These are phyloP conservation scores for Escarpia spicata DNA, from an alignment of 2,888 invertebrate species.

Conservation along the genomic window DNA sequence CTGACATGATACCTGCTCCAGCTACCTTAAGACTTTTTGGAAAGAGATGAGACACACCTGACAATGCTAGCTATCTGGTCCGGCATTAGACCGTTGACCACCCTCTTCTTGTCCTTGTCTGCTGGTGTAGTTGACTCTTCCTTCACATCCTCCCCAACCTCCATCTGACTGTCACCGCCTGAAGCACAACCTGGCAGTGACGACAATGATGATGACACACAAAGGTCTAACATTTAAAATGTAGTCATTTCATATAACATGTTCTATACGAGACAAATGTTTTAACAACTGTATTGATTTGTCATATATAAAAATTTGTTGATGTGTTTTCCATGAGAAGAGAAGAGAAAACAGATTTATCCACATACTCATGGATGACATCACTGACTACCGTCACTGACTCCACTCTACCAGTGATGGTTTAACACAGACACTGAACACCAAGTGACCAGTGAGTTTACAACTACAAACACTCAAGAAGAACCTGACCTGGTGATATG, in stretches of 20 bases:
- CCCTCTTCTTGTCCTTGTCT: slow-evolving; percentile 34
- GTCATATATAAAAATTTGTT: not conserved
- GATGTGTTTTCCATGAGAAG: not conserved
- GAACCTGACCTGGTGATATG: too few relatives aligned
- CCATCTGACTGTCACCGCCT: not conserved
- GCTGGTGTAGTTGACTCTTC: not conserved
- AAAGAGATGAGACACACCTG: slow-evolving; percentile 44
- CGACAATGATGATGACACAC: not conserved
- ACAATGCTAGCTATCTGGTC: slow-evolving; percentile 57
- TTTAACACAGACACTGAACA: not conserved
- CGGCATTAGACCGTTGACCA: slow-evolving; percentile 52
- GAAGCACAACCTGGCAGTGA: not conserved
- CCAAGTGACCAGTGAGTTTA: not conserved
- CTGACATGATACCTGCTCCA: too few relatives aligned
- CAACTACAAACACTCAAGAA: not conserved
- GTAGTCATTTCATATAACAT: not conserved
- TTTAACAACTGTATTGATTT: not conserved
- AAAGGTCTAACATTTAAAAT: not conserved
- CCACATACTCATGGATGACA: not conserved
- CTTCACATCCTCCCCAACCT: not conserved
- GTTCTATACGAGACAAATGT: not conserved
- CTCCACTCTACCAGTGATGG: not conserved
- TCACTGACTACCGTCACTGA: not conserved
- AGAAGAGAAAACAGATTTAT: not conserved
- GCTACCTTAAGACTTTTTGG: not conserved